Percentiles rank a stretch among this genome's conserved stretches.
These are phyloP conservation scores for Rhyacophila brunnea DNA, from an alignment of 1,140 invertebrate genomes.

Conservation along the genomic window DNA sequence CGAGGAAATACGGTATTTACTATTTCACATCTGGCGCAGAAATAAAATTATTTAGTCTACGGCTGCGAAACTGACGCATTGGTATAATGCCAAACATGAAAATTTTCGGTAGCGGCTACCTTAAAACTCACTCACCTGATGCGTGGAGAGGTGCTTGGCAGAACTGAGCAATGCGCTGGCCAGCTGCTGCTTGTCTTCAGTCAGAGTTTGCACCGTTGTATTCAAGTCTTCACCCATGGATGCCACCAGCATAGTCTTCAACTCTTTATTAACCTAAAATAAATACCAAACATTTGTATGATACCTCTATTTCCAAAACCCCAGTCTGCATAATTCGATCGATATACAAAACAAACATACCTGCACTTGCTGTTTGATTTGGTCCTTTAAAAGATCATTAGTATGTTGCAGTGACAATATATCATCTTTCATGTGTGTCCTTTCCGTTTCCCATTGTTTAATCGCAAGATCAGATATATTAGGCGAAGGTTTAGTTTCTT, in stretches of 20 bases:
- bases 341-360: too few relatives aligned
- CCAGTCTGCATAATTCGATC: too few relatives aligned
- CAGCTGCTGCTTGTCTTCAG: constrained; percentile 86
- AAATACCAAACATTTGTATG: too few relatives aligned
- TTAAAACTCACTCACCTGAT: constrained; percentile 63
- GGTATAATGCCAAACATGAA: too few relatives aligned
- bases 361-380: constrained; percentile 53
- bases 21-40: too few relatives aligned
- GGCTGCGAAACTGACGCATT: too few relatives aligned
- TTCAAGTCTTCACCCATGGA: constrained; percentile 93
- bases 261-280: constrained; percentile 82
- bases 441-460: constrained; percentile 36
- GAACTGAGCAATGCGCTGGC: constrained; percentile 82
- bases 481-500: constrained; percentile 30
- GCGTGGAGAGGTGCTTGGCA: constrained; percentile 77
- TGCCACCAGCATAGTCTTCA: constrained; percentile 90
- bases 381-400: constrained; percentile 49
- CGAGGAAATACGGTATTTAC: background rate
- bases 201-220: constrained; percentile 81
- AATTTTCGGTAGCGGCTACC: too few relatives aligned
- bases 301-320: too few relatives aligned
- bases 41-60: too few relatives aligned
- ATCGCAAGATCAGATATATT: constrained; percentile 33
- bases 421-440: constrained; percentile 45
- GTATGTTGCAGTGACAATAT: constrained; percentile 41